Evolutionary conservation across 2,888 invertebrate genomes (phyloP).

Genomic region (Drosophila fulvimacula): DNA sequence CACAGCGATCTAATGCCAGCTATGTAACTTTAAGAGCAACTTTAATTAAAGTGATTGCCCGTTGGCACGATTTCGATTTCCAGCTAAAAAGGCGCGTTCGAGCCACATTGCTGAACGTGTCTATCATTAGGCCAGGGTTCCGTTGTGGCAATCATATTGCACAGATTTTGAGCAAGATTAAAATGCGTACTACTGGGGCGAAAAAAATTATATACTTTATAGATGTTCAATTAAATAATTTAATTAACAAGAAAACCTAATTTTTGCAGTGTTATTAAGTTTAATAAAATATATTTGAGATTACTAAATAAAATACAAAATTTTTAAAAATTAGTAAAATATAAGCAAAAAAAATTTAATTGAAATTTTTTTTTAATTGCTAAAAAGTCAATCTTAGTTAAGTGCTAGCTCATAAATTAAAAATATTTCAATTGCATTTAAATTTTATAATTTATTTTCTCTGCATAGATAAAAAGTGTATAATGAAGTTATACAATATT

Average conservation of each 20-base stretch:
- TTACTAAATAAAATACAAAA: too few relatives aligned
- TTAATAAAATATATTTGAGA: too few relatives aligned
- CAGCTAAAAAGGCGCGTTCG: constrained; percentile 51
- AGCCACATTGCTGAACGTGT: constrained; percentile 41
- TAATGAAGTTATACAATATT: neutral
- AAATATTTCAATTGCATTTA: constrained; percentile 3
- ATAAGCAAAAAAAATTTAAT: neutral
- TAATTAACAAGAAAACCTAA: too few relatives aligned
- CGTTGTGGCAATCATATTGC: constrained; percentile 23
- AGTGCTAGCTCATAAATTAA: neutral
- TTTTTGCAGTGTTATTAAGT: too few relatives aligned
- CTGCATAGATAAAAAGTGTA: neutral
- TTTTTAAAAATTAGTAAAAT: too few relatives aligned
- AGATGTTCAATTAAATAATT: too few relatives aligned
- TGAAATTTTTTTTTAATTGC: neutral
- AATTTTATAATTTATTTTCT: neutral
- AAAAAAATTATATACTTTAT: too few relatives aligned
- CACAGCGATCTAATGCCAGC: constrained; percentile 48
- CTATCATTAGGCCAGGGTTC: constrained; percentile 51
- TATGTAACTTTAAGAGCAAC: constrained; percentile 54
- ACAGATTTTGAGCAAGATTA: constrained; percentile 28
- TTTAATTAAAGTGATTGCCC: constrained; percentile 72
- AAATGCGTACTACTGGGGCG: constrained; percentile 12
- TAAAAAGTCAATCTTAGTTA: too few relatives aligned
- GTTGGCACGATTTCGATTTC: constrained; percentile 68